These are phyloP conservation scores for Drosophila longiperda DNA, from an alignment of 2,888 invertebrate species.

Conservation along the genomic window DNA sequence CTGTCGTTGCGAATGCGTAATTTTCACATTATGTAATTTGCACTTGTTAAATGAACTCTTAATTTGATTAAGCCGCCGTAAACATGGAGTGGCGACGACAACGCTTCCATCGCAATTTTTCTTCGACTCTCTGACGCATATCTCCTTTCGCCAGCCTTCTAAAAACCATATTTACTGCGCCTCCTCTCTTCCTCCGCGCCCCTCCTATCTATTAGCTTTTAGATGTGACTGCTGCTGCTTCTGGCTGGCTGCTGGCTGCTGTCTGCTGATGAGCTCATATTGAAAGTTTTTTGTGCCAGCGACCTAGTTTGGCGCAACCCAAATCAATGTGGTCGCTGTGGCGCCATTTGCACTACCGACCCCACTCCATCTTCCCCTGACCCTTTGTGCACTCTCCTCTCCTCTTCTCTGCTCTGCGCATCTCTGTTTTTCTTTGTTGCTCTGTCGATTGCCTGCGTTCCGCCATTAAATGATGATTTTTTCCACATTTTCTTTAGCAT, in stretches of 20 bases:
- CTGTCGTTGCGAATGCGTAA: slow-evolving; percentile 74
- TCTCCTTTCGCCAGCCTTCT: slow-evolving; percentile 60
- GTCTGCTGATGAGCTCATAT: slow-evolving; percentile 75
- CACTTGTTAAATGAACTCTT: slow-evolving; percentile 75
- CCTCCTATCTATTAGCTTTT: slow-evolving; percentile 16
- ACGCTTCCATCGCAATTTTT: slow-evolving; percentile 29
- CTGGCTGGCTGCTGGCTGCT: slow-evolving; percentile 46
- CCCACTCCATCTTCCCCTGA: slow-evolving; percentile 6
- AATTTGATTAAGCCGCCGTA: slow-evolving; percentile 77
- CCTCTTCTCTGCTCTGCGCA: slow-evolving; percentile 1
- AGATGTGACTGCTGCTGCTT: slow-evolving; percentile 41
- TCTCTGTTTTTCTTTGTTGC: not conserved
- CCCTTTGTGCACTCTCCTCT: slow-evolving; percentile 60
- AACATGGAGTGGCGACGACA: slow-evolving; percentile 54
- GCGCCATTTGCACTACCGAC: slow-evolving; percentile 76
- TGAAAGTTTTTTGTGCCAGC: slow-evolving; percentile 71
- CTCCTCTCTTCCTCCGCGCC: slow-evolving; percentile 1
- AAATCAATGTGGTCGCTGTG: slow-evolving; percentile 81
- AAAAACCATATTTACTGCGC: slow-evolving; percentile 44
- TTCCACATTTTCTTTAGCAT: slow-evolving; percentile 35
- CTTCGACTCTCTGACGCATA: slow-evolving; percentile 53
- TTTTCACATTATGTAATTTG: slow-evolving; percentile 78
- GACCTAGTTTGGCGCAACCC: slow-evolving; percentile 80
- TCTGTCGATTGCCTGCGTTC: not conserved
- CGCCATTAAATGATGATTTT: slow-evolving; percentile 49